Evolutionary conservation across 2,888 invertebrate genomes (phyloP), one percentile per base, ranked within the genome.

Genomic region (Lamellibrachia satsuma): DNA sequence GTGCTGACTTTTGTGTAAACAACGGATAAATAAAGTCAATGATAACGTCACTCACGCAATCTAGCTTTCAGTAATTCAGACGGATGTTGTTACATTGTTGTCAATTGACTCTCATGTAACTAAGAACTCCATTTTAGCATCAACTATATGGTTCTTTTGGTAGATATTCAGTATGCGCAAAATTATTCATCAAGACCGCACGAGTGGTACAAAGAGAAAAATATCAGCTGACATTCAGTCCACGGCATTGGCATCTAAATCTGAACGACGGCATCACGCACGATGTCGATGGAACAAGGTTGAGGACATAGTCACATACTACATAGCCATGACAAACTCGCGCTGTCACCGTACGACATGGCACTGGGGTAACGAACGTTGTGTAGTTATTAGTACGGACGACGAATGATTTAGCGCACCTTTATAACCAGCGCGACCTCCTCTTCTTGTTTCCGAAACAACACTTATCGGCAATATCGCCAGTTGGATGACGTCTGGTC

Each of bases 341-440:
- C 6, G 75, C 11, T 22, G 11, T 22, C 22, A n/a, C 75, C 75
- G 15, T 75, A 22, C 75, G n/a, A 75, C n/a, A 75, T 75, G n/a
- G 75, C 75, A 75, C n/a, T 6, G n/a, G 75, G 11, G n/a, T 22
- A 22, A 75, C 22, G 75, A 75, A 75, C 22, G 15, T 75, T 15
- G 22, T 11, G 75, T 75, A 22, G 75, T 75, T 2, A 22, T 75
- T 75, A 75, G 57, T 2, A 75, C n/a, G 75, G 75, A 75, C 75
- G 6, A 22, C n/a, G 75, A 75, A 75, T 6, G 75, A 75, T 75
- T 75, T 75, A 75, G 75, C n/a, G 75, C n/a, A 75, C 75, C 75
- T 75, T 75, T 75, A n/a, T 75, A 75, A 75, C 75, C 75, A 75
- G 75, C 75, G 6, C 75, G 75, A 75, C 75, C 75, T 75, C 75